Conservation (phyloP, 2,888 invertebrate genomes). For the Dimorphilus gyrociliatus region DNA sequence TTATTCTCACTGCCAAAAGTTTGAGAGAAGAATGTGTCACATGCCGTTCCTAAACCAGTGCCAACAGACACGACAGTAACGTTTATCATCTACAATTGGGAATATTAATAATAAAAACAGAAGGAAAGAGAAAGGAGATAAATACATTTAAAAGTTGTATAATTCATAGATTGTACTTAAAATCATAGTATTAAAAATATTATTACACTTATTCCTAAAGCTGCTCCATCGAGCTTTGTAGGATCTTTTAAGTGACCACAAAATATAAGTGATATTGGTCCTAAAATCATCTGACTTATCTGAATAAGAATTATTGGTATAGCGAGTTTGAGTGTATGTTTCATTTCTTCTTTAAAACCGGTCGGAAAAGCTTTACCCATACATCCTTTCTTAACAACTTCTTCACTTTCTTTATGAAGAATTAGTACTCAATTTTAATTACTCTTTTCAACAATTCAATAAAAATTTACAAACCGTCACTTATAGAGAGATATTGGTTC, state of each 20-base stretch:
- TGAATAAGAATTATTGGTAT: slow-evolving; percentile 10
- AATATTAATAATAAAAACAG: not conserved
- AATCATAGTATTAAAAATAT: no score
- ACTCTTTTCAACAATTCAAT: no score
- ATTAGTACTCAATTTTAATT: no score
- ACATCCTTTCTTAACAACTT: not conserved
- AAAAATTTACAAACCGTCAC: no score
- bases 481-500: no score
- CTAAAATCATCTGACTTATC: slow-evolving; percentile 9
- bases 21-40: slow-evolving; percentile 14
- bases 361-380: not conserved
- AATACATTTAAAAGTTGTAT: no score
- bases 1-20: slow-evolving; percentile 8
- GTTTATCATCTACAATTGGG: slow-evolving; percentile 12
- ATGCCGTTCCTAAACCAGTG: slow-evolving; percentile 11
- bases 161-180: no score
- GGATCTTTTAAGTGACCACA: slow-evolving; percentile 13
- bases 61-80: slow-evolving; percentile 10
- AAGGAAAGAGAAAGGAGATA: no score
- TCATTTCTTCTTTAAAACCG: not conserved
- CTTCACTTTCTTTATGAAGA: not conserved
- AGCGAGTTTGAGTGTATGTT: not conserved
- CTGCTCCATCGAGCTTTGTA: slow-evolving; percentile 12
- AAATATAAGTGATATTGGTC: slow-evolving; percentile 11
- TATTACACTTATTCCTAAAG: slow-evolving; percentile 12